A percentile compares a stretch with the other conserved stretches of the same genome.
phyloP scores from a whole-genome alignment of 2,888 invertebrate genomes.

The Acronicta psi region DNA sequence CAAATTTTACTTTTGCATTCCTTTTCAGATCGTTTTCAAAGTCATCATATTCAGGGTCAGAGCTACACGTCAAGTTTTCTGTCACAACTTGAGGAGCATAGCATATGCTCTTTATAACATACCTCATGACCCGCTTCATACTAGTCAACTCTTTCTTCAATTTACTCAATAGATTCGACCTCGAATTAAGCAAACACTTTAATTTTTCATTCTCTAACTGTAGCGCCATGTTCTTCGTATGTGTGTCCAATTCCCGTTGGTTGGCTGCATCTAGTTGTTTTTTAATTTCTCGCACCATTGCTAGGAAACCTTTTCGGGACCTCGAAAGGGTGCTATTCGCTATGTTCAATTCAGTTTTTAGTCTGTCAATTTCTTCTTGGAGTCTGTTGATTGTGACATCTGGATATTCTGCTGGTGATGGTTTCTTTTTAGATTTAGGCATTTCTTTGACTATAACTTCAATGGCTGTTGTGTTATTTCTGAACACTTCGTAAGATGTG shows the following conservation, averaged over 20 bases:
- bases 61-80: slow-evolving; percentile 53
- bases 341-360: slow-evolving; percentile 66
- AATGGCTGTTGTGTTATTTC: slow-evolving; percentile 78
- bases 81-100: slow-evolving; percentile 53
- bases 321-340: slow-evolving; percentile 61
- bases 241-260: slow-evolving; percentile 68
- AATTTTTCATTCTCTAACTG: slow-evolving; percentile 81
- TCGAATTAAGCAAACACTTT: slow-evolving; percentile 69
- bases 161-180: slow-evolving; percentile 69
- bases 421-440: slow-evolving; percentile 59
- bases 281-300: slow-evolving; percentile 71
- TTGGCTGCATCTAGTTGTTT: slow-evolving; percentile 71
- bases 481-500: slow-evolving; percentile 73
- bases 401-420: slow-evolving; percentile 35
- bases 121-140: slow-evolving; percentile 73
- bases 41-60: slow-evolving; percentile 72
- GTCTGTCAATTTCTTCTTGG: slow-evolving; percentile 63
- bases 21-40: slow-evolving; percentile 70
- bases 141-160: slow-evolving; percentile 72
- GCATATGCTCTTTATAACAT: slow-evolving; percentile 69
- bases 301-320: slow-evolving; percentile 64
- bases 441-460: slow-evolving; percentile 80
- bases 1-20: slow-evolving; percentile 57
- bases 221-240: slow-evolving; percentile 65
- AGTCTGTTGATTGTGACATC: slow-evolving; percentile 48